phyloP scores from a whole-genome alignment of 2,888 invertebrate genomes.

The Synanthedon myopaeformis region DNA sequence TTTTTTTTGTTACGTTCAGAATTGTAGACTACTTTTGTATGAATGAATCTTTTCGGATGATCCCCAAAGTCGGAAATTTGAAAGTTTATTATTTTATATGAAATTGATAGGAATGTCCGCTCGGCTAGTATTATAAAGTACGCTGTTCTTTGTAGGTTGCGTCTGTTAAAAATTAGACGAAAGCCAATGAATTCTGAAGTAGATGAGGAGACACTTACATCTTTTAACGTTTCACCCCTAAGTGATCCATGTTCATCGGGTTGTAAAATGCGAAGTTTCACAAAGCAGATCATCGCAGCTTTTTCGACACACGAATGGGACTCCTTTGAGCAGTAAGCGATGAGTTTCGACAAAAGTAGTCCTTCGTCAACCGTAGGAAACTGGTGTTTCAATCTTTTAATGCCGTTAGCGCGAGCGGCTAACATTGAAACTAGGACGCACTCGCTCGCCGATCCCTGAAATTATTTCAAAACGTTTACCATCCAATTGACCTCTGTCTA shows the following conservation, averaged over 20 bases:
- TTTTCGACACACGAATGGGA: conserved; percentile 94
- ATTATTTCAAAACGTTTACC: background rate
- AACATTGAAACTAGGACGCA: conserved; percentile 93
- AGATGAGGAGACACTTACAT: conserved; percentile 61
- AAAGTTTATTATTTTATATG: background rate
- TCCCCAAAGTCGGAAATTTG: too few species aligned
- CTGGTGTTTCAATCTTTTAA: conserved; percentile 85
- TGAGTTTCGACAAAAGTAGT: conserved; percentile 88
- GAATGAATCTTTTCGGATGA: too few species aligned
- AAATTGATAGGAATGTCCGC: background rate
- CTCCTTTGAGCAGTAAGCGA: conserved; percentile 92
- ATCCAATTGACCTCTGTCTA: background rate
- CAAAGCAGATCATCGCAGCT: conserved; percentile 94
- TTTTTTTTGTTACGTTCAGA: too few species aligned
- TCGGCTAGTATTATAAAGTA: background rate
- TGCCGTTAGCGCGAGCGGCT: conserved; percentile 90
- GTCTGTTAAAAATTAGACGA: background rate
- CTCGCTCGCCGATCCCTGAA: conserved; percentile 94
- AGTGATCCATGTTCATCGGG: conserved; percentile 87
- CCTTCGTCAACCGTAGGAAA: conserved; percentile 92
- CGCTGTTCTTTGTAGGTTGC: background rate
- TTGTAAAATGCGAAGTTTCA: conserved; percentile 88
- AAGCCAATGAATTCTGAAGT: background rate
- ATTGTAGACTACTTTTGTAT: too few species aligned
- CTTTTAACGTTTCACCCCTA: conserved; percentile 81